Base-by-base conservation (phyloP, 2,888 invertebrate species). In the Oligia strigilis region DNA sequence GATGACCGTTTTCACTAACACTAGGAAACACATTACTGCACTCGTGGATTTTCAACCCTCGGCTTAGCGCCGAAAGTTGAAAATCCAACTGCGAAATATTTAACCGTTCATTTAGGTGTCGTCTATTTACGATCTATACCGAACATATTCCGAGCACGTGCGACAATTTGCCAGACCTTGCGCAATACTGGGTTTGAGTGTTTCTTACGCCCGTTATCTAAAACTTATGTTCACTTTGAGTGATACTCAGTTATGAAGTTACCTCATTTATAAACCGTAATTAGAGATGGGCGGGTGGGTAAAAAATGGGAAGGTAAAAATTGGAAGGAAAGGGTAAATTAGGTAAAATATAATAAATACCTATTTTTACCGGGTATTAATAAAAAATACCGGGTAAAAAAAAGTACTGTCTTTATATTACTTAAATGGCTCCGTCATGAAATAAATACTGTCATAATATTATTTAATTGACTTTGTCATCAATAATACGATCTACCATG, bases 131-230 rank as follows among this genome's bases (percentile, higher is more conserved):
- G 19, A 29, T 29, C 6, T 49, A 49, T 13, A 49, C 46, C 6
- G 4, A 52, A 29, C 0, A 70, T 70, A 70, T 70, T 70, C 52
- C 52, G 2, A 36, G 29, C 85, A 83, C 78, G 81, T 66, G 36
- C 73, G 40, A 66, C 65, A 82, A 82, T 77, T 83, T 77, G 52
- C 36, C 70, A 64, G 86, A 82, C 77, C 77, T 82, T 58, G 43
- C 19, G 60, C 46, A 1, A 46, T 19, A n/a, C 14, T 29, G 52
- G 2, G 23, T 69, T 46, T 3, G 49, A 86, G 72, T 82, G 70
- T 82, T 71, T 82, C 43, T 82, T 77, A 77, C 52, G 58, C 29
- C 70, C 66, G 46, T 76, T 75, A 75, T 52, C 58, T 17, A 9
- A 58, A 73, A 86, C 86, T 83, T 82, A 46, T n/a, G 49, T 49